Evolutionary conservation across 1,140 invertebrate species (phyloP), one percentile per base, ranked within the genome.

Genomic region (Brachionus rubens): DNA sequence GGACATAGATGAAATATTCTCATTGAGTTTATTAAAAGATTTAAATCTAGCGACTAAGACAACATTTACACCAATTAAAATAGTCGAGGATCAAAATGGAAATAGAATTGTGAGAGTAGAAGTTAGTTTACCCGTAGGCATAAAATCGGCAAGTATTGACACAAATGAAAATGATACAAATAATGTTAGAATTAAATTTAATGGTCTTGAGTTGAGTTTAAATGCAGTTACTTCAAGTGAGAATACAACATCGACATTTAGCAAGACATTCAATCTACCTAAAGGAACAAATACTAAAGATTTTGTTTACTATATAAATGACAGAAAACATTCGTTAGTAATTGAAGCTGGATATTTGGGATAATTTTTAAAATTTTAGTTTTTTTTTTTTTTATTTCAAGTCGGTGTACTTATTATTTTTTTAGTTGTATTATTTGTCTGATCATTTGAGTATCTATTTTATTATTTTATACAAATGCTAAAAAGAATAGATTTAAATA

Each of bases 61-160:
- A 7, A 65, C 36, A 43, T 65, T 65, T 65, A 46, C 59, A 4
- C 59, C 59, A 43, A 43, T 65, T 21, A 65, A 65, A 14, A 24
- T 65, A 24, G 40, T 65, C 0, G 10, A 65, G 24, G 19, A 24
- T 24, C 19, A 16, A 21, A 65, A 65, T 65, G 59, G 59, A 9
- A 65, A 41, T 14, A 65, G 21, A 43, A 36, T 43, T 21, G 40
- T 36, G 5, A 24, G 36, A 24, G 40, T 65, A 14, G 59, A 65
- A 6, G 59, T 65, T 24, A 65, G 26, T 24, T 65, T 65, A 65
- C 59, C 59, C 24, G 1, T 43, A 10, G 33, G 19, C 19, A 65
- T 65, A 7, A 65, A 65, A 24, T 65, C 59, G 43, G 59, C 59
- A 9, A 65, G 59, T 65, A 12, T 65, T 24, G 33, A 26, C 24